A percentile compares a stretch with the other conserved stretches of the same genome.
phyloP scores from a whole-genome alignment of 2,888 invertebrate genomes.

The Strigamia crassipes region DNA sequence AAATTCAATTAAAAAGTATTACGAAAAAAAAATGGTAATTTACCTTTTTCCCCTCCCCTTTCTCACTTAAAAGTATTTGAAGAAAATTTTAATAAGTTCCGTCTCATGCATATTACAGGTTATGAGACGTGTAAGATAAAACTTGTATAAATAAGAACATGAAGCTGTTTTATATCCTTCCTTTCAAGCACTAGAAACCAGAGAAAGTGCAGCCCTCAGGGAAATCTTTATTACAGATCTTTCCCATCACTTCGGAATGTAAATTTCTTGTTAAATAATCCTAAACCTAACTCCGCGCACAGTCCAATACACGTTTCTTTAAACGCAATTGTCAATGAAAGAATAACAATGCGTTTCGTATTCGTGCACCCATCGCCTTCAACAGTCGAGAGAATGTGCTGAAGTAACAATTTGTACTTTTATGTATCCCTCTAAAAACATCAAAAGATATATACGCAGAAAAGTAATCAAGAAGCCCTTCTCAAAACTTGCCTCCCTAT shows the following conservation, averaged over 20 bases:
- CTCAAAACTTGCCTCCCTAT: not conserved
- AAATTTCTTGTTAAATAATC: not conserved
- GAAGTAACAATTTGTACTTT: conserved; percentile 11
- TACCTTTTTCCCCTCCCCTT: not conserved
- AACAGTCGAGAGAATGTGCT: not conserved
- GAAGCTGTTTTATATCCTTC: not conserved
- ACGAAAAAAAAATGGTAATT: conserved; percentile 16
- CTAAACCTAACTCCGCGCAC: not conserved
- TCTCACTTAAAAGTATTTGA: not conserved
- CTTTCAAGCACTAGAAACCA: not conserved
- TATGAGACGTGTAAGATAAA: not conserved
- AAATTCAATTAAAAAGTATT: conserved; percentile 13
- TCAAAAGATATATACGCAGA: not conserved
- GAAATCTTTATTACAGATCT: not conserved
- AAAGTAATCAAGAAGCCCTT: conserved; percentile 32
- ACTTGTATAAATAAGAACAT: not conserved
- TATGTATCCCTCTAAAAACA: not conserved
- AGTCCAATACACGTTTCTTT: not conserved
- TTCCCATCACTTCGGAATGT: not conserved
- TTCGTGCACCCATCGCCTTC: too few relatives aligned
- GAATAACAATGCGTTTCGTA: not conserved
- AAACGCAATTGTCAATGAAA: too few relatives aligned
- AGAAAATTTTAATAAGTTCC: not conserved
- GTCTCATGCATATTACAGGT: not conserved
- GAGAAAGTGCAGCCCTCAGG: not conserved